Evolutionary conservation across 35 echinoderm and acorn worm genomes (phyloP).

Genomic region (Lytechinus variegatus): DNA sequence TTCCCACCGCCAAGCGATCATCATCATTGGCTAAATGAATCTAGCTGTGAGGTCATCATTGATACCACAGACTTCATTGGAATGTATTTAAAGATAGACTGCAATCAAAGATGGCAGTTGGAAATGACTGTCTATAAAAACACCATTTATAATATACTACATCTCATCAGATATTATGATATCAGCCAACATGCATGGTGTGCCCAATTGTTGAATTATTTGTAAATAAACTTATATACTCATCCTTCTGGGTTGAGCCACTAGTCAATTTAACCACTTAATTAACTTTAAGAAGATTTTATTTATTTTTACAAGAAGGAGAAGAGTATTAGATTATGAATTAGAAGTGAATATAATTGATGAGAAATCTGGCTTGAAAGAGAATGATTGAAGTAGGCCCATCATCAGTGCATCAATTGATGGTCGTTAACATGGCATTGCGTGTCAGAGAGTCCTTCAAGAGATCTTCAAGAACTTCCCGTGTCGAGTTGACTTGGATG

Average conservation of each 20-base stretch:
- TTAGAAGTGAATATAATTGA: neutral
- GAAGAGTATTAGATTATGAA: neutral
- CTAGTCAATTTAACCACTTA: too few species aligned
- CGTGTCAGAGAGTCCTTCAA: too few species aligned
- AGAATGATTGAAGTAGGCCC: too few species aligned
- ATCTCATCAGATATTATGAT: neutral
- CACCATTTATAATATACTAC: neutral
- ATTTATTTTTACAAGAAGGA: neutral
- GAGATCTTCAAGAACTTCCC: too few species aligned
- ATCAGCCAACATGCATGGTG: neutral
- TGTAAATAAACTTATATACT: neutral
- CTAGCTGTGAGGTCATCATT: neutral
- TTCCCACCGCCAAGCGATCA: constrained; percentile 17
- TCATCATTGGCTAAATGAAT: neutral
- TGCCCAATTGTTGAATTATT: neutral
- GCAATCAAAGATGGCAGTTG: neutral
- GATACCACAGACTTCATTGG: neutral
- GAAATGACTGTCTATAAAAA: neutral
- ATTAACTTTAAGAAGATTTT: neutral
- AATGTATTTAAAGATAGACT: neutral
- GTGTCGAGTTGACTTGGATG: too few species aligned
- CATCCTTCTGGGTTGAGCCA: neutral
- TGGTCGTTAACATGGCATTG: too few species aligned
- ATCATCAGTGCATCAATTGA: too few species aligned
- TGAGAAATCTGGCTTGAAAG: neutral